phyloP scores from a whole-genome alignment of 2,113 vertebrate genomes.

The Psittacula cyanocephala region DNA sequence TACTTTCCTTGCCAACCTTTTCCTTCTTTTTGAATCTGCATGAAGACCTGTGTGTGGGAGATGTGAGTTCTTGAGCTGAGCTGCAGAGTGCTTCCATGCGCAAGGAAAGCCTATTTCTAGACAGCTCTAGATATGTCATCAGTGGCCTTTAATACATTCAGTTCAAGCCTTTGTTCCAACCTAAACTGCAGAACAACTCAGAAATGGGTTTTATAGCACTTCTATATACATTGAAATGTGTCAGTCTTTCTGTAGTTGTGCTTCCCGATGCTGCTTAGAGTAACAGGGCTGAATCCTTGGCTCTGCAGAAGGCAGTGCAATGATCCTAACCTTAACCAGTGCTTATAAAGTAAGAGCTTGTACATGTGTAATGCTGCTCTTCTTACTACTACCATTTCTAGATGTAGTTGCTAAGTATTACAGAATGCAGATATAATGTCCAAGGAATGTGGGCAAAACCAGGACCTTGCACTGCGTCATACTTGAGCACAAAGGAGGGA shows the following conservation, averaged over 20 bases:
- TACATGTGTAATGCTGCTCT: background rate
- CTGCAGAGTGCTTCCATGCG: background rate
- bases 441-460: background rate
- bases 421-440: background rate
- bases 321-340: background rate
- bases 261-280: background rate
- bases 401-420: background rate
- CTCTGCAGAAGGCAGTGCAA: background rate
- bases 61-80: background rate
- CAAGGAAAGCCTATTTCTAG: background rate
- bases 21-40: background rate
- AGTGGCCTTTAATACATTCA: background rate
- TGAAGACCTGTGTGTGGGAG: background rate
- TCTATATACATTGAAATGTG: fast-evolving
- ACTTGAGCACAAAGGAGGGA: background rate
- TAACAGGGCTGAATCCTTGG: background rate
- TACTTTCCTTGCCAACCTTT: background rate
- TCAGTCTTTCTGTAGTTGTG: background rate
- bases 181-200: background rate
- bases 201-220: background rate
- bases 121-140: background rate
- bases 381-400: background rate
- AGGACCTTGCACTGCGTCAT: background rate
- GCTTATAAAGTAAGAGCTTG: background rate
- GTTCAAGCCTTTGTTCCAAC: background rate